Evolutionary conservation across 2,888 invertebrate species (phyloP).

Genomic region (Pasiphila rectangulata): DNA sequence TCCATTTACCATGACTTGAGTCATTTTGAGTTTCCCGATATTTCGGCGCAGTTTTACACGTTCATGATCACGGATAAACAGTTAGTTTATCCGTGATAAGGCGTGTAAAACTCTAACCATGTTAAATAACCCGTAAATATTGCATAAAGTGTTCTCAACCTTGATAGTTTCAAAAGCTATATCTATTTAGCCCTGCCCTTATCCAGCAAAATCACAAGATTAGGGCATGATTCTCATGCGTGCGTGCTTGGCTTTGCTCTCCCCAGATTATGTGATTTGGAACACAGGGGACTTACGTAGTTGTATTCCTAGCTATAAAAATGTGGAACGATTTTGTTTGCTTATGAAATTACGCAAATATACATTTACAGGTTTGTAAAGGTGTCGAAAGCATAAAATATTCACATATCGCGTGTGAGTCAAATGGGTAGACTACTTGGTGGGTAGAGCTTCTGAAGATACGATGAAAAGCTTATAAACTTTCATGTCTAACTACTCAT

Average conservation of each 20-base stretch:
- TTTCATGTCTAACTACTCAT: background rate
- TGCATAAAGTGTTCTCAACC: background rate
- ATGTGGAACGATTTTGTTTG: background rate
- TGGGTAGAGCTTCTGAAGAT: background rate
- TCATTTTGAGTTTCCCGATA: too few species aligned
- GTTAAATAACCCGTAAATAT: too few species aligned
- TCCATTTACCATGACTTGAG: too few species aligned
- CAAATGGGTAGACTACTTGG: too few species aligned
- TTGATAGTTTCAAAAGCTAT: slow-evolving; percentile 7
- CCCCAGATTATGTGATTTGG: slow-evolving; percentile 34
- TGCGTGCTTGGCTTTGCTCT: slow-evolving; percentile 36
- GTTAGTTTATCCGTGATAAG: too few species aligned
- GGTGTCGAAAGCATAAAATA: background rate
- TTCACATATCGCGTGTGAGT: background rate
- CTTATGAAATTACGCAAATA: too few species aligned
- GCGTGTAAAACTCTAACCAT: too few species aligned
- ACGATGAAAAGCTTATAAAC: background rate
- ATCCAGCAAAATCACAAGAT: slow-evolving; percentile 24
- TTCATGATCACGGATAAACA: too few species aligned
- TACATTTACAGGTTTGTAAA: too few species aligned
- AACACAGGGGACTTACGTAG: slow-evolving; percentile 8
- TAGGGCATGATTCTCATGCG: slow-evolving; percentile 23
- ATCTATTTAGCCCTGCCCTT: slow-evolving; percentile 13
- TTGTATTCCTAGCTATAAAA: slow-evolving; percentile 5
- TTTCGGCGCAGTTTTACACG: too few species aligned